A percentile compares a stretch with the other conserved stretches of the same genome.
Conservation (phyloP, 2,113 vertebrate genomes). For the Salvator merianae region DNA sequence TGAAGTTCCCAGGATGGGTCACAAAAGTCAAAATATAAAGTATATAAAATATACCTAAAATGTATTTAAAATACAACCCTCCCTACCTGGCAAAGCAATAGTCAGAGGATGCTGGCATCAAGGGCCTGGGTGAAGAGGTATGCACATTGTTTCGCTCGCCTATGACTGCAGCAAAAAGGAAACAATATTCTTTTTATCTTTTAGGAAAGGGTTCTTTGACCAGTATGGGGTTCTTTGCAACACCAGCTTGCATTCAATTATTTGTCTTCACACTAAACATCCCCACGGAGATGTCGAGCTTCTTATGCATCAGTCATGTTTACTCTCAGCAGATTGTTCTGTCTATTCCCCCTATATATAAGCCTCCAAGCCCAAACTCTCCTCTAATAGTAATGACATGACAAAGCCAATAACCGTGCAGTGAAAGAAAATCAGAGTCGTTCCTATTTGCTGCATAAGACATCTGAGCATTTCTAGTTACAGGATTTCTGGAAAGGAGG, state of each 20-base stretch:
- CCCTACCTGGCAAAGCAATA: no score
- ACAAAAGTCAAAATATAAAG: no score
- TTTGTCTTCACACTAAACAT: constrained; percentile 60
- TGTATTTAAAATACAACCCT: no score
- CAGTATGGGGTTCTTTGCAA: constrained; percentile 57
- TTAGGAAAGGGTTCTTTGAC: constrained; percentile 64
- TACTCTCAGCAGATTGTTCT: constrained; percentile 54
- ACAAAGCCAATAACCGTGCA: constrained; percentile 66
- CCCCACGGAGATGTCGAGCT: constrained; percentile 63
- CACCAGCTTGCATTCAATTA: constrained; percentile 65
- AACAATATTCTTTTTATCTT: constrained; percentile 49
- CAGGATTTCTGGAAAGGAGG: constrained; percentile 46
- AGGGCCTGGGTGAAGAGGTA: no score
- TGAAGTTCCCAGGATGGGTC: no score
- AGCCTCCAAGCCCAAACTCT: constrained; percentile 58
- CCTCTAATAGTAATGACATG: constrained; percentile 65
- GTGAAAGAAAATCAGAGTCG: constrained; percentile 51
- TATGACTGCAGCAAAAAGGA: constrained; percentile 55
- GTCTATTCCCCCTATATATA: constrained; percentile 44
- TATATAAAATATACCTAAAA: no score
- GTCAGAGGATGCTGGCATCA: no score
- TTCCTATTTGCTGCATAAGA: constrained; percentile 54
- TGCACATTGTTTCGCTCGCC: constrained; percentile 8
- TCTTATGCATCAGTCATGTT: constrained; percentile 59
- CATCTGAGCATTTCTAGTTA: constrained; percentile 43